Evolutionary conservation across 2,797 vertebrate species (phyloP).

Genomic region (Propithecus deckenii): DNA sequence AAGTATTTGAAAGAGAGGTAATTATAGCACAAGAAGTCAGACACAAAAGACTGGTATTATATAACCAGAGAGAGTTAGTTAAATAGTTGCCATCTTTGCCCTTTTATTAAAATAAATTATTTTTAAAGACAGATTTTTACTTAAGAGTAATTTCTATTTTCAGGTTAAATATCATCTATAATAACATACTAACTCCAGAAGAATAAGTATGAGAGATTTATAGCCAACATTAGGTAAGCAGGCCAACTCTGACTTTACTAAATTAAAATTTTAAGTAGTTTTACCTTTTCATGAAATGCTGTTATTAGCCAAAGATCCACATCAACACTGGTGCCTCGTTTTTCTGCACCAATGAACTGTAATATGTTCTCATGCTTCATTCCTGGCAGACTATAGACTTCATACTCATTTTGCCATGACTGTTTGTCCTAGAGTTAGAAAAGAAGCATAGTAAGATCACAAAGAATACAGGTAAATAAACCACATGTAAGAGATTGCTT

Average conservation of each 20-base stretch:
- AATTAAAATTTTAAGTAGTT: not conserved
- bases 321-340: conserved; percentile 95
- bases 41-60: not conserved
- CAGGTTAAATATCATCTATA: conserved; percentile 32
- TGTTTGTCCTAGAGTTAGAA: conserved; percentile 91
- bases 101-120: conserved; percentile 12
- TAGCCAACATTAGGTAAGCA: not conserved
- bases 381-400: conserved; percentile 95
- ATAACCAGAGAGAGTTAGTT: not conserved
- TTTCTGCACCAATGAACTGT: conserved; percentile 97
- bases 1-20: not conserved
- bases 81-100: not conserved
- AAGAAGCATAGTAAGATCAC: conserved; percentile 41
- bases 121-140: not conserved
- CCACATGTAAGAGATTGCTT: not conserved
- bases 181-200: not conserved
- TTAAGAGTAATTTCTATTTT: not conserved
- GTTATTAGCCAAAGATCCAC: conserved; percentile 98
- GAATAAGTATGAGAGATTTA: not conserved
- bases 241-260: not conserved
- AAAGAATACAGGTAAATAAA: conserved; percentile 22
- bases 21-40: not conserved
- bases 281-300: conserved; percentile 96
- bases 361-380: conserved; percentile 99
- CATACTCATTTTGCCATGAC: conserved; percentile 99